Percentiles rank a stretch among this genome's conserved stretches.
phyloP scores from a whole-genome alignment of 1,140 invertebrate genomes.

The Ooceraea biroi region DNA sequence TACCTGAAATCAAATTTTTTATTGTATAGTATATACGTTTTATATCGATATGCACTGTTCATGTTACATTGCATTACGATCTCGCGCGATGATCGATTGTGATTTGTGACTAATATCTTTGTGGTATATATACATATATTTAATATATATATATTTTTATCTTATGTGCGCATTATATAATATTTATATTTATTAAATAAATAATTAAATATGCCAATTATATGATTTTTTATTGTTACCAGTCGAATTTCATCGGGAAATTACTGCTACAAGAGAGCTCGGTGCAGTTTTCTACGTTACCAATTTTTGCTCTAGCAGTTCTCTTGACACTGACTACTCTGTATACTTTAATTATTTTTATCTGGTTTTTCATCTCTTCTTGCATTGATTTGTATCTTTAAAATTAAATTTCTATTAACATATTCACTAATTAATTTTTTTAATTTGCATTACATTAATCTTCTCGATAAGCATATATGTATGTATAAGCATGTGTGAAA shows the following conservation, averaged over 20 bases:
- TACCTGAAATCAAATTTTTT: neutral
- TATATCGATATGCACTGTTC: neutral
- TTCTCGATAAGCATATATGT: neutral
- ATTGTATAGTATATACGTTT: neutral
- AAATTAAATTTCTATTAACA: neutral
- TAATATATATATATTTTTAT: constrained; percentile 22
- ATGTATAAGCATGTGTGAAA: neutral
- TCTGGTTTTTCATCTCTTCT: neutral
- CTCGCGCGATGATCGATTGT: neutral
- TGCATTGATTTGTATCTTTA: neutral
- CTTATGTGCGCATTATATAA: neutral
- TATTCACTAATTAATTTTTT: constrained; percentile 2
- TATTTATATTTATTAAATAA: constrained; percentile 23
- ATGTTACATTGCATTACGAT: neutral
- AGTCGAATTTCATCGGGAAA: neutral
- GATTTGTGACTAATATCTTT: neutral
- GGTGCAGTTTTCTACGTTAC: too few species aligned
- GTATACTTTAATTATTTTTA: too few species aligned
- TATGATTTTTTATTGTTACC: neutral
- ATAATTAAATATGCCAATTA: neutral
- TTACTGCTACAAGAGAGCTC: too few species aligned
- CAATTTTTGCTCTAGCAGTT: too few species aligned
- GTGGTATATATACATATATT: neutral
- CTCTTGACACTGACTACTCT: too few species aligned
- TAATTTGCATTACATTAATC: neutral